Evolutionary conservation across 1,140 invertebrate genomes (phyloP).

Genomic region (Drosophila teissieri): DNA sequence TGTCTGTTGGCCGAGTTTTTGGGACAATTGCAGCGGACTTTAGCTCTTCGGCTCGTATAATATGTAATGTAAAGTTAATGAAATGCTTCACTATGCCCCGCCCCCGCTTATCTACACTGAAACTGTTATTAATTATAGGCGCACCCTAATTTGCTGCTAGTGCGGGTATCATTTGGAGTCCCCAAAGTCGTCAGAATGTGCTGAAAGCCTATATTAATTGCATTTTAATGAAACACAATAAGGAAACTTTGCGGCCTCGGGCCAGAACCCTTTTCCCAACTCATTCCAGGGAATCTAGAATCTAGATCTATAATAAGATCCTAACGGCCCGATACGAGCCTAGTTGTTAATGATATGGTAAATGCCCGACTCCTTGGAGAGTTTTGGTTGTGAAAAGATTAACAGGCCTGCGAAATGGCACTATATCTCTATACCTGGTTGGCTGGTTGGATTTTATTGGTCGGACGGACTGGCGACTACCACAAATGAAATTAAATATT

Average conservation of each 20-base stretch:
- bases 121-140: constrained; percentile 77
- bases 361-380: constrained; percentile 29
- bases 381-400: constrained; percentile 22
- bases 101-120: constrained; percentile 46
- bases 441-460: constrained; percentile 27
- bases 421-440: constrained; percentile 28
- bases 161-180: constrained; percentile 53
- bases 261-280: constrained; percentile 29
- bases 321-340: constrained; percentile 31
- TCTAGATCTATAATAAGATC: constrained; percentile 34
- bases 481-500: constrained; percentile 82
- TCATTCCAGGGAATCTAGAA: constrained; percentile 25
- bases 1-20: constrained; percentile 46
- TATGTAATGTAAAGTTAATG: constrained; percentile 77
- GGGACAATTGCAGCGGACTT: constrained; percentile 52
- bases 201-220: constrained; percentile 81
- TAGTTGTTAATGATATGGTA: constrained; percentile 54
- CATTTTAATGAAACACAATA: constrained; percentile 74
- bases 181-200: constrained; percentile 60
- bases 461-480: constrained; percentile 35
- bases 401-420: constrained; percentile 28
- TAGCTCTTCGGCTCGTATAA: constrained; percentile 30
- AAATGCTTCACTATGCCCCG: constrained; percentile 43
- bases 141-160: constrained; percentile 69
- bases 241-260: constrained; percentile 1